phyloP scores from a whole-genome alignment of 2,888 invertebrate genomes.

The Torymus auratus region DNA sequence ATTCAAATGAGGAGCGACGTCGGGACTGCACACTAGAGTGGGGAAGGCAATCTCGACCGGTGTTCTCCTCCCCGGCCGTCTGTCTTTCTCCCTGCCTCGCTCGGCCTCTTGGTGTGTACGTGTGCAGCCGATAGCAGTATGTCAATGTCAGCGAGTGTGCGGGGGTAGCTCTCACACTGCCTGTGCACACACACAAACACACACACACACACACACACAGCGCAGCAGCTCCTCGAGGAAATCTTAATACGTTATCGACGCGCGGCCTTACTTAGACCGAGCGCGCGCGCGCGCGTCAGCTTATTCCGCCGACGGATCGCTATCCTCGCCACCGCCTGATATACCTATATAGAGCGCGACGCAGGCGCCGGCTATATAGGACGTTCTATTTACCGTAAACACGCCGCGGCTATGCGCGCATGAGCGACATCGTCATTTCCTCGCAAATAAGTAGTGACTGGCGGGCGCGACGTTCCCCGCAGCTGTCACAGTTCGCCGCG shows the following conservation, averaged over 20 bases:
- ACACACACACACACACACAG: not conserved
- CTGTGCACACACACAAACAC: not conserved
- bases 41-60: constrained; percentile 43
- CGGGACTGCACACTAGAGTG: not conserved
- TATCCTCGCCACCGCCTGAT: not conserved
- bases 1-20: constrained; percentile 70
- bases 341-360: no score
- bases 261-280: no score
- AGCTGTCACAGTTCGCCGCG: no score
- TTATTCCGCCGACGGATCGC: constrained; percentile 3
- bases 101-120: not conserved
- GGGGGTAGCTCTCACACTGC: not conserved
- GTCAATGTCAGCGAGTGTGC: constrained; percentile 63
- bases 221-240: constrained; percentile 49
- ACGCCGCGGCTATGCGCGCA: no score
- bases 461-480: no score
- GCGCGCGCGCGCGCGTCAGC: no score
- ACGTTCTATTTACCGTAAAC: no score
- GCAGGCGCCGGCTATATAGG: no score
- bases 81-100: not conserved
- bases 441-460: not conserved
- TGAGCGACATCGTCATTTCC: not conserved
- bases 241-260: constrained; percentile 57
- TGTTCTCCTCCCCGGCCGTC: constrained; percentile 4
- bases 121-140: constrained; percentile 61